Evolutionary conservation across 2,797 vertebrate species (phyloP).

Genomic region (Protosalanx chinensis): DNA sequence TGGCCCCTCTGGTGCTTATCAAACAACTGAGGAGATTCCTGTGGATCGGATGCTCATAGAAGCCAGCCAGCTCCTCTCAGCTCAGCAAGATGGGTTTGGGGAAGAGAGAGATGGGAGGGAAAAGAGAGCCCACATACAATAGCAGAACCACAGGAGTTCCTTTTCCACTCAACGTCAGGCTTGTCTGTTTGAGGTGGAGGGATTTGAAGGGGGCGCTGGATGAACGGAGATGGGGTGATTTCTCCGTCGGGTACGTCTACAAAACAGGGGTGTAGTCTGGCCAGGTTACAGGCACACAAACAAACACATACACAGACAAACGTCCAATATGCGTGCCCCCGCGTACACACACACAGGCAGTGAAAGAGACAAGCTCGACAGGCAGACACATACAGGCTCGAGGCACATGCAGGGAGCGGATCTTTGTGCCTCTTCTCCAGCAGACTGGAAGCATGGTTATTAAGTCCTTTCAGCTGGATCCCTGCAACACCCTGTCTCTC

Average conservation of each 20-base stretch:
- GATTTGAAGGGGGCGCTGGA: conserved; percentile 22
- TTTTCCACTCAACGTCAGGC: conserved; percentile 23
- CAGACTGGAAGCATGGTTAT: conserved; percentile 45
- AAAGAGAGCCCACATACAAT: background rate
- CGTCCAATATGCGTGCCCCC: conserved; percentile 41
- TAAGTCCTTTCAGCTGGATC: conserved; percentile 28
- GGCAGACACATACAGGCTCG: conserved; percentile 50
- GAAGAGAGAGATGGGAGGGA: background rate
- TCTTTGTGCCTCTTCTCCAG: conserved; percentile 39
- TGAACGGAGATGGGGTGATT: conserved; percentile 49
- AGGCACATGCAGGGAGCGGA: conserved; percentile 26
- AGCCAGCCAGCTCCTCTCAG: conserved; percentile 17
- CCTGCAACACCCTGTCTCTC: background rate
- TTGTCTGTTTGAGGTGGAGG: background rate
- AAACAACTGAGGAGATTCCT: conserved; percentile 38
- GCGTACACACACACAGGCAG: conserved; percentile 26
- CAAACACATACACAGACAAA: conserved; percentile 13
- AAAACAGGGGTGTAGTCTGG: conserved; percentile 30
- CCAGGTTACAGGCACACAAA: conserved; percentile 29
- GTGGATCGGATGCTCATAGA: conserved; percentile 22
- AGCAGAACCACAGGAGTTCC: conserved; percentile 8
- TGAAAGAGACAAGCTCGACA: background rate
- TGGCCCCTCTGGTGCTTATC: conserved; percentile 28
- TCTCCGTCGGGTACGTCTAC: conserved; percentile 43
- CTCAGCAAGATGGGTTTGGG: background rate